These are phyloP conservation scores for Macquaria australasica DNA, from an alignment of 2,113 vertebrate genomes.

Conservation along the genomic window DNA sequence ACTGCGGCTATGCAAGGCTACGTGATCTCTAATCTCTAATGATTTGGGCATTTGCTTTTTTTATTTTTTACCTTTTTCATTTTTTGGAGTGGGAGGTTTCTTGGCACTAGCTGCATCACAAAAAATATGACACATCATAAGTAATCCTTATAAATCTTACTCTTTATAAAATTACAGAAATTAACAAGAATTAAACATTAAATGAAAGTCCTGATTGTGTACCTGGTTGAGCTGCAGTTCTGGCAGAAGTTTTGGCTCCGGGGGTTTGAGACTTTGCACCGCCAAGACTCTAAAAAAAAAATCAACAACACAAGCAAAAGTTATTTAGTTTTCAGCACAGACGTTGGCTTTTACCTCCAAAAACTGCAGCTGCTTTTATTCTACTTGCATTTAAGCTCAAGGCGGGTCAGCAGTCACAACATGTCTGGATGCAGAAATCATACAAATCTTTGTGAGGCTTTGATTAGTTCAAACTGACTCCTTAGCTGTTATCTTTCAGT, in stretches of 20 bases:
- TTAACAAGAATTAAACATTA: not conserved
- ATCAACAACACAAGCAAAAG: not conserved
- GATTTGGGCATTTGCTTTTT: not conserved
- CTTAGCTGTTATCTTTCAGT: not conserved
- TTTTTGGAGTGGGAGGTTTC: slow-evolving; percentile 85
- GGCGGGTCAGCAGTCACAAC: not conserved
- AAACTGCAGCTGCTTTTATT: not conserved
- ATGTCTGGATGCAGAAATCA: slow-evolving; percentile 1
- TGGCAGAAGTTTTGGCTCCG: slow-evolving; percentile 88
- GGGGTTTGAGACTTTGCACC: slow-evolving; percentile 86
- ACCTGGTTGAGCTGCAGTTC: slow-evolving; percentile 83
- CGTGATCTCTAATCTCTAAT: slow-evolving; percentile 11
- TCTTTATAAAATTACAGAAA: not conserved
- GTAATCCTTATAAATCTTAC: not conserved
- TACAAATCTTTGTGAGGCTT: not conserved
- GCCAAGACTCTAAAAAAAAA: slow-evolving; percentile 70
- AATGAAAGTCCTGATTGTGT: not conserved
- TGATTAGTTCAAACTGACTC: not conserved
- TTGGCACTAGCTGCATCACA: slow-evolving; percentile 86
- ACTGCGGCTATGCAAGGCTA: not conserved
- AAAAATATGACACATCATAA: slow-evolving; percentile 68
- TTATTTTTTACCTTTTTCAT: slow-evolving; percentile 84
- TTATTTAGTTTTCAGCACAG: not conserved
- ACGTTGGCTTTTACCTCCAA: not conserved
- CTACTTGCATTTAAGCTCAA: not conserved